A percentile compares a stretch with the other conserved stretches of the same genome.
Conservation (phyloP, 2,113 vertebrate species). For the Corynorhinus townsendii region DNA sequence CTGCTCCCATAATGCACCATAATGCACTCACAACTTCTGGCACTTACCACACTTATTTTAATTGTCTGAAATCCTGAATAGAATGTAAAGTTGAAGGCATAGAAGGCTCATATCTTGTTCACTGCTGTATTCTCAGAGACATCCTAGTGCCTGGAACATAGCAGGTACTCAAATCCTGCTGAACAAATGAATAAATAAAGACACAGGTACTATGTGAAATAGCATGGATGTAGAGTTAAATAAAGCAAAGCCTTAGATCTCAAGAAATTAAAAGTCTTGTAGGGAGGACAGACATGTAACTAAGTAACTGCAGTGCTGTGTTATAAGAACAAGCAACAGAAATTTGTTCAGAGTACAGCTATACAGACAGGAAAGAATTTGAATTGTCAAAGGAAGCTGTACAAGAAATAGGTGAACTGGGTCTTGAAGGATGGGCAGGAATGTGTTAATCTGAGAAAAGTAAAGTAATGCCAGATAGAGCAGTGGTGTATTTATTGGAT, state of each 20-base stretch:
- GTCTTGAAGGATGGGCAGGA: neutral
- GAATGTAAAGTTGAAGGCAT: neutral
- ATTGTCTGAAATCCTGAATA: neutral
- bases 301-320: neutral
- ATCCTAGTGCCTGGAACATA: neutral
- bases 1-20: neutral
- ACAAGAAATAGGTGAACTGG: neutral
- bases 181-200: neutral
- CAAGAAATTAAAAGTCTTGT: neutral
- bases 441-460: conserved; percentile 18
- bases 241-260: neutral
- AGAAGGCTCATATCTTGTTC: neutral
- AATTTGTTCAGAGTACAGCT: neutral
- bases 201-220: neutral
- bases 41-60: neutral
- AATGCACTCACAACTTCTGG: neutral
- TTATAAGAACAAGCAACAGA: neutral
- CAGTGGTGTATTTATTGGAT: neutral
- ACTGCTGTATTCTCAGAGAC: neutral
- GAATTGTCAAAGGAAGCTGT: neutral
- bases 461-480: neutral
- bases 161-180: neutral
- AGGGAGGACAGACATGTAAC: neutral
- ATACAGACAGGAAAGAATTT: neutral
- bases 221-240: neutral